Conservation (phyloP, 2,888 invertebrate species). For the Morpho helenor region DNA sequence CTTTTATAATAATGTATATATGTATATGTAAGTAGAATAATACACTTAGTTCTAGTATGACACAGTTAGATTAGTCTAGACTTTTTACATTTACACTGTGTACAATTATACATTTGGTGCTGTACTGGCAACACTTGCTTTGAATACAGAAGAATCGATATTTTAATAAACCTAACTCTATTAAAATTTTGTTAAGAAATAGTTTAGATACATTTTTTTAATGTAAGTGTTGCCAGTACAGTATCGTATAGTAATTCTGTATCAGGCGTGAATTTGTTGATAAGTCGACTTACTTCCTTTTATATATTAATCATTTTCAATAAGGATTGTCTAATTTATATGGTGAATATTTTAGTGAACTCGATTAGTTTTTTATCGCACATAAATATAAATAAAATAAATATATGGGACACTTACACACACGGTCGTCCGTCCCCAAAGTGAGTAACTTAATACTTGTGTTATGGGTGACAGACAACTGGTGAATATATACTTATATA, state of each 20-base stretch:
- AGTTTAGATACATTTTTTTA: slow-evolving; percentile 9
- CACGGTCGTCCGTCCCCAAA: no score
- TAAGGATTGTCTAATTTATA: no score
- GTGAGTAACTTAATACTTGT: no score
- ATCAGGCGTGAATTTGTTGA: no score
- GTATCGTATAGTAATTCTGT: slow-evolving; percentile 42
- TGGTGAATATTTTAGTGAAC: no score
- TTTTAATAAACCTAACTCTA: neutral
- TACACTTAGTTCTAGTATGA: slow-evolving; percentile 76
- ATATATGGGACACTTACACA: no score
- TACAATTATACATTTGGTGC: slow-evolving; percentile 67
- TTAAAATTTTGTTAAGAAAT: neutral
- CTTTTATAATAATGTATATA: slow-evolving; percentile 62
- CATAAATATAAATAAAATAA: no score
- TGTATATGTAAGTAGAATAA: slow-evolving; percentile 74
- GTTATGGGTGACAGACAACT: no score
- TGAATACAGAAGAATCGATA: neutral
- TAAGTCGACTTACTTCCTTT: no score
- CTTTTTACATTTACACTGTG: slow-evolving; percentile 73
- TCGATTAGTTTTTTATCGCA: no score
- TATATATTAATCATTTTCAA: no score
- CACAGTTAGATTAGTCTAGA: slow-evolving; percentile 75
- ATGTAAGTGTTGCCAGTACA: slow-evolving; percentile 36
- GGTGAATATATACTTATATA: no score
- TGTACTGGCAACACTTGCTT: slow-evolving; percentile 36